Evolutionary conservation across 2,888 invertebrate genomes (phyloP).

Genomic region (Malacosoma neustria): DNA sequence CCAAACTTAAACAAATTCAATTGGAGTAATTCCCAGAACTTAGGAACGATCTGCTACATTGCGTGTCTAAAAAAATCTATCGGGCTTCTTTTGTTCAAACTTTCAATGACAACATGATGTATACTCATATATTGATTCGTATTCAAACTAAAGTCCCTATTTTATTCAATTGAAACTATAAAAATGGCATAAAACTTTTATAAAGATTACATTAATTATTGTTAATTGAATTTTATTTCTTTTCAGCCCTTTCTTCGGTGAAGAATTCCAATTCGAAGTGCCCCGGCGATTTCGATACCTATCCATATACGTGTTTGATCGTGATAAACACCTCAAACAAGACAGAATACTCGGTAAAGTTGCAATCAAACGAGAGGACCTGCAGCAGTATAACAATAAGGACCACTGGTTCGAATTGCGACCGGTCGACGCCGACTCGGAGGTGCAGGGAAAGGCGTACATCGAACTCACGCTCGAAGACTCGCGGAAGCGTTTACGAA

Average conservation of each 20-base stretch:
- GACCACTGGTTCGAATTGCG: conserved; percentile 94
- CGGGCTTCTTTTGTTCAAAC: too few relatives aligned
- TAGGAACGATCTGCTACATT: too few relatives aligned
- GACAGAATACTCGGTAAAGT: conserved; percentile 88
- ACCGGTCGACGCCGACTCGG: conserved; percentile 91
- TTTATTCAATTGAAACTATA: too few relatives aligned
- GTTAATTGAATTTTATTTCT: too few relatives aligned
- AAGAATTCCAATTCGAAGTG: conserved; percentile 95
- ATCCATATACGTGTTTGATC: conserved; percentile 91
- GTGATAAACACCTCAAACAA: conserved; percentile 88
- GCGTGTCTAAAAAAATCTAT: too few relatives aligned
- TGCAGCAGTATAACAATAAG: conserved; percentile 90
- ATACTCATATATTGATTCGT: too few relatives aligned
- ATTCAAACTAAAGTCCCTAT: too few relatives aligned
- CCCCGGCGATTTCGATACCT: conserved; percentile 92
- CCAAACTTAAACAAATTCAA: too few relatives aligned
- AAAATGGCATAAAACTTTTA: too few relatives aligned
- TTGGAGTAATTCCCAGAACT: too few relatives aligned
- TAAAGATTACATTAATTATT: too few relatives aligned
- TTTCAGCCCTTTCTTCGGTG: conserved; percentile 92
- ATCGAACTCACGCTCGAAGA: conserved; percentile 84
- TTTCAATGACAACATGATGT: too few relatives aligned
- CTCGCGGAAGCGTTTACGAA: conserved; percentile 62
- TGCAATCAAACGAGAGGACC: conserved; percentile 90
- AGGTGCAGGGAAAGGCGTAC: conserved; percentile 93